Evolutionary conservation across 1,140 invertebrate species (phyloP), one percentile per base, ranked within the genome.

Genomic region (Drosophila nigromelanica): DNA sequence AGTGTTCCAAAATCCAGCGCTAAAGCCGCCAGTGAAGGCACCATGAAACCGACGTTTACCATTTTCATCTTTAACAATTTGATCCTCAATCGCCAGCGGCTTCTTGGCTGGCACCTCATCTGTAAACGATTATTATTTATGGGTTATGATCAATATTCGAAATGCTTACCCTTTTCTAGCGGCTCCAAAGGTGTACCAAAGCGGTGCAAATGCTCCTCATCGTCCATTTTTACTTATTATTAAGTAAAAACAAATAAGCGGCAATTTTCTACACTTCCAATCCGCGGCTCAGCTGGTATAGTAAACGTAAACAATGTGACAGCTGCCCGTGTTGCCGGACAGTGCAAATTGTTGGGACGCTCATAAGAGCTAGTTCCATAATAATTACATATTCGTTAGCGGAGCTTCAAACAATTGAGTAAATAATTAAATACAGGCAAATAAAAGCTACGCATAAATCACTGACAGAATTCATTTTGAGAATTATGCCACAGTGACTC

Each of bases 11-110:
- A 97, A 99, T 1, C 99, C 99, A 30, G 99, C 99, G 45, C 98
- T 98, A 91, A 99, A 99, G 4, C 99, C 99, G 2, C 99, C 99
- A 5, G 98, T 99, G 91, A 99, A 99, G 0, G 99, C 99, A 39
- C 99, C 99, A 93, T 99, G 99, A 92, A 99, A 99, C 78, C 99
- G 92, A 27, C 97, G 93, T 77, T 97, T 93, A 1, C 98, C 98
- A 92, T 97, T 95, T 51, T 95, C 95, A 93, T 99, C 99, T 52
- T 95, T 96, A 0, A 96, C 98, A 81, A 96, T 95, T 92, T 99
- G 97, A 85, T 99, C 98, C 92, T 97, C 96, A 50, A 98, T 93
- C n/a, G 94, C 92, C 24, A 96, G 94, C 10, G 97, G 96, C 76
- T 96, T 97, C 89, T 98, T 98, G 45, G 94, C 93, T 3, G 96